Evolutionary conservation across 2,888 invertebrate species (phyloP), one percentile per base, ranked within the genome.

Genomic region (Chaitophorus viminalis): DNA sequence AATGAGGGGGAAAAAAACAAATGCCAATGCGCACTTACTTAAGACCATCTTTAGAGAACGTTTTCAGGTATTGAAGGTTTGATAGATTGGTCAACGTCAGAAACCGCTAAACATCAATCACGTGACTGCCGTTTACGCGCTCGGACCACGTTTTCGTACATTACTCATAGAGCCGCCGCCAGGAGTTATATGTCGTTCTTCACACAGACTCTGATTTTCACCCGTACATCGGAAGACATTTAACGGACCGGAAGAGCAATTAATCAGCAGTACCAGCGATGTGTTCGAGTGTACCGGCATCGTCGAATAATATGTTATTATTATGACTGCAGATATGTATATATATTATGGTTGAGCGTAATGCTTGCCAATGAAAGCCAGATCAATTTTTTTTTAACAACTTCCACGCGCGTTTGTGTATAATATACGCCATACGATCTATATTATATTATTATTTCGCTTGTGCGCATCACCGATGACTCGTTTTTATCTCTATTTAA

Each of bases 61-160:
- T 78, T 78, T 60, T 54, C 78, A 78, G 79, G 79, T 81, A 65
- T 65, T 65, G 79, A 65, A 65, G 65, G 79, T 65, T 79, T 83
- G 83, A 83, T 83, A 31, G 83, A 83, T 83, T 36, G 82, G 82
- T 36, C 60, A 33, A 65, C 60, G 75, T 83, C 82, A 74, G 54
- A 54, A 36, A 74, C 60, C 75, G 29, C 83, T 29, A 75, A 75
- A 83, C 83, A 83, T 83, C 65, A 83, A 83, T 83, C 83, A 83
- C 75, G 39, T 21, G 21, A 25, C 39, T 36, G 74, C 82, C 82
- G 54, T 54, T 33, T 54, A 83, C 74, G 29, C 36, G 2, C 36
- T 25, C 21, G 75, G 75, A 60, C 52, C 82, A 70, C 68, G n/a
- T n/a, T n/a, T n/a, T 79, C 14, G 36, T n/a, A 21, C 52, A 77